phyloP scores from a whole-genome alignment of 2,797 vertebrate species.

The Parotocinclus haroldoi region DNA sequence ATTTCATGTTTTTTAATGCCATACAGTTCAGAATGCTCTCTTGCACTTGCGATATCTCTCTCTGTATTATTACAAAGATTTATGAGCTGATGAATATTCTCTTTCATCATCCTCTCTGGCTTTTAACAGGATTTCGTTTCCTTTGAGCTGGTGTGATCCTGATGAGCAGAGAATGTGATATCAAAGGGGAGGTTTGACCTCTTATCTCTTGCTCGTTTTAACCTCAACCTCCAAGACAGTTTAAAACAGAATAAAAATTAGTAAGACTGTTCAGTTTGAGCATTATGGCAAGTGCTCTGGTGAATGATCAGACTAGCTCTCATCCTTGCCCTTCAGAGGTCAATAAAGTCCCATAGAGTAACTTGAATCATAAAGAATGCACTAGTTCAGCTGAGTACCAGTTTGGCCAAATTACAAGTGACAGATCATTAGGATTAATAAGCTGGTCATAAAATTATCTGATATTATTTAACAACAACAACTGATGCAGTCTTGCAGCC shows the following conservation, averaged over 20 bases:
- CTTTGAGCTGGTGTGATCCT: conserved; percentile 45
- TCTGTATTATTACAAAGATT: conserved; percentile 40
- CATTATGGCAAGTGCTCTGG: conserved; percentile 2
- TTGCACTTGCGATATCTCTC: conserved; percentile 2
- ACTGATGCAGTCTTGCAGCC: no score
- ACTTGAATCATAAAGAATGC: no score
- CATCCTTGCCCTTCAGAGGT: neutral
- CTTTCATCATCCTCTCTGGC: conserved; percentile 49
- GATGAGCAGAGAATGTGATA: conserved; percentile 43
- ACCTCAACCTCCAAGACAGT: conserved; percentile 39
- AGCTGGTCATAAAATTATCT: no score
- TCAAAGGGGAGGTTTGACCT: conserved; percentile 51
- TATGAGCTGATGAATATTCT: conserved; percentile 46
- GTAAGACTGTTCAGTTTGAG: conserved; percentile 10
- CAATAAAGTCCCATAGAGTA: neutral
- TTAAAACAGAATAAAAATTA: conserved; percentile 22
- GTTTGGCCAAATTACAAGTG: no score
- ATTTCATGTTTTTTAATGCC: conserved; percentile 21
- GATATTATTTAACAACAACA: no score
- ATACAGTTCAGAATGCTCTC: conserved; percentile 19
- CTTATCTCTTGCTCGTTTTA: conserved; percentile 45
- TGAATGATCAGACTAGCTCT: no score
- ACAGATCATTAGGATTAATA: no score
- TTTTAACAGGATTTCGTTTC: conserved; percentile 40
- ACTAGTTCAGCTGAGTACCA: no score